Evolutionary conservation across 2,113 vertebrate species (phyloP), one percentile per base, ranked within the genome.

Genomic region (Cyprinodon tularosa): DNA sequence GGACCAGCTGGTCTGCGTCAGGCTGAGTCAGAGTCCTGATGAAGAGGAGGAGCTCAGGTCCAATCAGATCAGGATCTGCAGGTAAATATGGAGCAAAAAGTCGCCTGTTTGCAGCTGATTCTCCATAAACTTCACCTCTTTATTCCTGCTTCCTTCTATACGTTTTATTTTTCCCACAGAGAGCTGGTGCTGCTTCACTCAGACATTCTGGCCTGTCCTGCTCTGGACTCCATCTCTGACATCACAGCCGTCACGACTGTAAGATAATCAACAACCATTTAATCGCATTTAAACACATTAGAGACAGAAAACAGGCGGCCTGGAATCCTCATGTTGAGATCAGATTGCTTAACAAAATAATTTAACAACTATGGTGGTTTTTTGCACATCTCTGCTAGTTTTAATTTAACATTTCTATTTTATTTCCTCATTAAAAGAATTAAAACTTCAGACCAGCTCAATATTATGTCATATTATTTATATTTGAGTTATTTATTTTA

Each of bases 201-300:
- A 76, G 95, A 97, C 15, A 2, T 97, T 75, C 82, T 97, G 83
- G 94, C 93, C 65, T 95, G 95, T 62, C 96, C 97, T 79, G 88
- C 94, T 42, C 80, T 94, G 81, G 96, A 94, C 84, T 93, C 93
- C 40, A 82, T 95, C 81, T 89, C 87, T 74, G 93, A 95, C 72
- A 94, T 97, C 92, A 94, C 90, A 11, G 89, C 94, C 45, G 91
- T 98, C 60, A 95, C 95, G 94, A 48, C 96, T 87, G 97, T 98
- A 86, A 96, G 97, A 94, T 80, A 66, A 39, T 44, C 17, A 10
- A 10, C 44, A 14, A 10, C 17, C 15, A 4, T 9, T 20, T 57
- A n/a, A 8, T 20, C 2, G 50, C 50, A 3, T 57, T n/a, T 50
- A 5, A 15, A 12, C 4, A 15, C 47, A 48, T 5, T 15, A 48